Evolutionary conservation across 2,113 vertebrate genomes (phyloP).

Genomic region (Clupea harengus): DNA sequence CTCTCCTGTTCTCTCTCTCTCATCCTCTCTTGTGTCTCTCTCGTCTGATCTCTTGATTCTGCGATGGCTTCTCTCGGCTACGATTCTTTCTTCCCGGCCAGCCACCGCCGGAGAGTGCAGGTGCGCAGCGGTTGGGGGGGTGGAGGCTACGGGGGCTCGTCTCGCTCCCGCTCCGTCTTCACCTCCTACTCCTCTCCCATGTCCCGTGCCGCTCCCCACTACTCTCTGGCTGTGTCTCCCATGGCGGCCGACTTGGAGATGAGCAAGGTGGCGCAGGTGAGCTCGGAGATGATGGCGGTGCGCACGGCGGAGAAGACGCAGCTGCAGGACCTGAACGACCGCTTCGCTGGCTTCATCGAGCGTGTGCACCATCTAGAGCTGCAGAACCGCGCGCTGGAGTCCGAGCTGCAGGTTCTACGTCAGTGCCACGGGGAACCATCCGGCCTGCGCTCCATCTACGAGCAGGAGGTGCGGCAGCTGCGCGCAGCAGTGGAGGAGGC

Average conservation of each 20-base stretch:
- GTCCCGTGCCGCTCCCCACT: too few relatives aligned
- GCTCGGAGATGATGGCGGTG: constrained; percentile 61
- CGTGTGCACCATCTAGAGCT: constrained; percentile 74
- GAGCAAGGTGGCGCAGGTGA: constrained; percentile 66
- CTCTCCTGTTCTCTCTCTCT: too few relatives aligned
- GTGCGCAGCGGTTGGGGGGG: constrained; percentile 71
- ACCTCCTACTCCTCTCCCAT: constrained; percentile 74
- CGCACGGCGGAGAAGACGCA: constrained; percentile 68
- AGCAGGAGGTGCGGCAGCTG: constrained; percentile 65
- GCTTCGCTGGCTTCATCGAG: constrained; percentile 75
- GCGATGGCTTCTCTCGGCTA: constrained; percentile 82
- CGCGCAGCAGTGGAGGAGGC: constrained; percentile 86
- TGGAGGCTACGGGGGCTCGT: constrained; percentile 70
- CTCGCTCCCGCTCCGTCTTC: constrained; percentile 67
- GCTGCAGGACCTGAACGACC: constrained; percentile 74
- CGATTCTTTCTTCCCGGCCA: constrained; percentile 80
- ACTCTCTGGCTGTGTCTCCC: too few relatives aligned
- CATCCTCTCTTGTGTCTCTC: background rate
- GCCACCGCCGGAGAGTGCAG: constrained; percentile 82
- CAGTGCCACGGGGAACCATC: constrained; percentile 83
- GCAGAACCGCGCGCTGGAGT: constrained; percentile 92
- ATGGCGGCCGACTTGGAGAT: constrained; percentile 60
- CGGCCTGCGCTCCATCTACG: constrained; percentile 62
- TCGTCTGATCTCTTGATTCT: background rate
- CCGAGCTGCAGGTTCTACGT: constrained; percentile 84